Base-by-base conservation (phyloP, 2,113 vertebrate species). In the Dicaeum eximium region DNA sequence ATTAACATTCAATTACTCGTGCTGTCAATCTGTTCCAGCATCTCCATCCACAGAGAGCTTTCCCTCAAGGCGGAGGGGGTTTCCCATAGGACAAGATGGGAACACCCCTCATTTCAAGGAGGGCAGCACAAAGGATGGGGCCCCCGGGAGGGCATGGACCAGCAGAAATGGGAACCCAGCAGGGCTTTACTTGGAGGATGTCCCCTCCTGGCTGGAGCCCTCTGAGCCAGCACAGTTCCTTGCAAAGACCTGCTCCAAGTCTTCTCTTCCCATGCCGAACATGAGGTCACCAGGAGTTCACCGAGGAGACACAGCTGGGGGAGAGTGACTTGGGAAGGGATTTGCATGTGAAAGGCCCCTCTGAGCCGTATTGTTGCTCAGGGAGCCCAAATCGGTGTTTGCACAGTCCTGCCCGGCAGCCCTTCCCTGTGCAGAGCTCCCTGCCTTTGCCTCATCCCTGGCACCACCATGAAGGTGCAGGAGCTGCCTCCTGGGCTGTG, bases 321-420 rank as follows among this genome's bases (percentile, higher is more conserved):
- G 75, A 94, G 79, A 88, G 47, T 56, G 62, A 48, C 88, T 80
- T 42, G 56, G 71, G 84, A n/a, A 84, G 57, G 37, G 93, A 96
- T 97, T 96, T 96, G 95, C 96, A 97, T 95, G 95, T 96, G 93
- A 97, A 97, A 96, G 60, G 82, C 64, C 44, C 48, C 75, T 90
- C 75, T 18, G 92, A 95, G 82, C 64, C 56, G 90, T 64, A 86
- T 95, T 97, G 94, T 96, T 95, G 88, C 64, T 81, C 86, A n/a
- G 78, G 35, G 71, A 64, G 40, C 47, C 77, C 91, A 44, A 35
- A 73, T 23, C 66, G 47, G 22, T 22, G 91, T 87, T 79, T 60
- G 48, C 74, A 18, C 1, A 2, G 57, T 31, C 87, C 74, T n/a
- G 56, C 50, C 75, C 9, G 31, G 31, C 70, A 82, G 78, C 58